phyloP scores from a whole-genome alignment of 2,888 invertebrate genomes.

The Synanthedon myopaeformis region DNA sequence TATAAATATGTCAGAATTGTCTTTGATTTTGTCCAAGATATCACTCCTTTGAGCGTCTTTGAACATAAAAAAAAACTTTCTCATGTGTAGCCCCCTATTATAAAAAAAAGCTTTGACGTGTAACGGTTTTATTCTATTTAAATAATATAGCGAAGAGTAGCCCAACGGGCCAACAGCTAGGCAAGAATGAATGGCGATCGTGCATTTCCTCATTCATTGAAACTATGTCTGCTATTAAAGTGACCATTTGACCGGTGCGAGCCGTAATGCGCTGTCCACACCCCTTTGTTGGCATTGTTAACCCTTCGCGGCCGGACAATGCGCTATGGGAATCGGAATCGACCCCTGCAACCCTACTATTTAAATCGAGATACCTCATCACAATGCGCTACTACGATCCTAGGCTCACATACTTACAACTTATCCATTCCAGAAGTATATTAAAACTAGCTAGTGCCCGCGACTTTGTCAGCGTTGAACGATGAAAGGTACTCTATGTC shows the following conservation, averaged over 20 bases:
- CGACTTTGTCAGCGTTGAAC: too few species aligned
- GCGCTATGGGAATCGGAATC: constrained; percentile 58
- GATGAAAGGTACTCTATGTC: too few species aligned
- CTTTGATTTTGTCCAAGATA: neutral
- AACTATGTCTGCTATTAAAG: constrained; percentile 51
- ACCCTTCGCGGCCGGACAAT: constrained; percentile 52
- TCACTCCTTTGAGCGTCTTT: neutral
- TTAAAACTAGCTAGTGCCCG: too few species aligned
- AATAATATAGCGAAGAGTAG: constrained; percentile 59
- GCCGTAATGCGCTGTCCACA: constrained; percentile 55
- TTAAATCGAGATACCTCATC: constrained; percentile 32
- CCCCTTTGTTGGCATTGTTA: constrained; percentile 60
- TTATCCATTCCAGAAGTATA: too few species aligned
- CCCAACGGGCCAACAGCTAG: constrained; percentile 33
- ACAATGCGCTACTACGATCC: too few species aligned
- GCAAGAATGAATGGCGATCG: constrained; percentile 51
- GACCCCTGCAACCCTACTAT: constrained; percentile 34
- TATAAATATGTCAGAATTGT: neutral
- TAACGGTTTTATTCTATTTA: constrained; percentile 60
- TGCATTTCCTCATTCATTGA: constrained; percentile 57
- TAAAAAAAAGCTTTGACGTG: constrained; percentile 48
- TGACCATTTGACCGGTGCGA: constrained; percentile 65
- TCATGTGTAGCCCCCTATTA: constrained; percentile 47
- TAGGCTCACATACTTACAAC: too few species aligned
- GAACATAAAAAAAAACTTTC: constrained; percentile 31